Evolutionary conservation across 2,888 invertebrate species (phyloP), one percentile per base, ranked within the genome.

Genomic region (Lithophane leautieri): DNA sequence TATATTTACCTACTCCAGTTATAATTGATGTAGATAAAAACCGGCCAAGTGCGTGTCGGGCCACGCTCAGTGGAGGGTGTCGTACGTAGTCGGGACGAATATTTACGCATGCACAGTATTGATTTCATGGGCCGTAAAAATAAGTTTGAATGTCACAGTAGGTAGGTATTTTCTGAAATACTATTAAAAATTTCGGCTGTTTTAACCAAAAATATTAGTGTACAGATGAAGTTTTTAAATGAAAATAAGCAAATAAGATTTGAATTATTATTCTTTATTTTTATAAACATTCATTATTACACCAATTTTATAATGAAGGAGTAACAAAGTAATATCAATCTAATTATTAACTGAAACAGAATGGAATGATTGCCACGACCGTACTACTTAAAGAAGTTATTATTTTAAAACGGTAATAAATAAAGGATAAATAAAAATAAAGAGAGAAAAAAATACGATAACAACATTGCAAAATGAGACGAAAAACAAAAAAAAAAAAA

Each of bases 231-330:
- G 50, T 50, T 50, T 47, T 44, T 2, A 4, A 34, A 34, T 34
- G 4, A 60, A 50, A 76, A 47, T 2, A 11, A n/a, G 12, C 0
- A 34, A 25, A 42, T 34, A 52, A 22, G 16, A 78, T 62, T 78
- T 50, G 28, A 63, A 66, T 62, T 67, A 68, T 40, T 66, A 50
- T 42, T 58, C 6, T 85, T 75, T 72, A 85, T 79, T 75, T 83
- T 70, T 54, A 61, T 70, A 62, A 85, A 85, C 66, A 85, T 85
- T 73, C 42, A 81, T 69, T 56, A 76, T 68, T 76, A 85, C 70
- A 83, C 60, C 70, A 76, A 75, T 72, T 65, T 70, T 47, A 70
- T 63, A 19, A 58, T 58, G 40, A 60, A 81, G 25, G n/a, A 65
- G 54, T 56, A 73, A 67, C 7, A 66, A 69, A 70, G 66, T 79